phyloP scores from a whole-genome alignment of 2,797 vertebrate genomes.

The Sebastes taczanowskii region DNA sequence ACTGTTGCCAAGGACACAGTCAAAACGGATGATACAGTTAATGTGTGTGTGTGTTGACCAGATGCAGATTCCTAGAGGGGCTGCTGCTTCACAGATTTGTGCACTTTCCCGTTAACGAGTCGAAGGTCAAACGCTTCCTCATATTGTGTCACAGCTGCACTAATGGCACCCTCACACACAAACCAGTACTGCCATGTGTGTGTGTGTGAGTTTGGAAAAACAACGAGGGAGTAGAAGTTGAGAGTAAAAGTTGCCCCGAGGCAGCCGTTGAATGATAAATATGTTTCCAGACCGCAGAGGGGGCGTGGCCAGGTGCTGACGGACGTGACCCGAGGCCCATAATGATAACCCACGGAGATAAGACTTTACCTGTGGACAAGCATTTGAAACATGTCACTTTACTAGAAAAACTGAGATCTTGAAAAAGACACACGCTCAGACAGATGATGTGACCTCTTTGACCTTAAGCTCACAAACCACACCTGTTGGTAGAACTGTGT shows the following conservation, averaged over 20 bases:
- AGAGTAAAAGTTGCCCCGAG: slow-evolving; percentile 23
- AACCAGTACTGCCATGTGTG: not conserved
- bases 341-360: not conserved
- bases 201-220: not conserved
- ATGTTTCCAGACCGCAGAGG: not conserved
- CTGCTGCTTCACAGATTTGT: slow-evolving; percentile 31
- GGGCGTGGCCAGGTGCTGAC: not conserved
- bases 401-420: slow-evolving; percentile 7
- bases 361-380: slow-evolving; percentile 11
- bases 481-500: slow-evolving; percentile 1
- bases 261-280: slow-evolving; percentile 30
- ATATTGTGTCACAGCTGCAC: slow-evolving; percentile 54
- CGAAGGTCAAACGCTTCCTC: slow-evolving; percentile 62
- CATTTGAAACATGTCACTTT: slow-evolving; percentile 27
- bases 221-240: slow-evolving; percentile 17
- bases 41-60: slow-evolving; percentile 12
- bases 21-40: not conserved
- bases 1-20: slow-evolving; percentile 5
- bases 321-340: slow-evolving; percentile 5
- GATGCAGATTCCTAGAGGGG: slow-evolving; percentile 35
- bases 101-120: slow-evolving; percentile 43
- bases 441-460: slow-evolving; percentile 12
- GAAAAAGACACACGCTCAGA: not conserved
- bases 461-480: slow-evolving; percentile 6
- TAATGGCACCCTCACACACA: not conserved